Percentiles rank a stretch among this genome's conserved stretches.
phyloP scores from a whole-genome alignment of 1,140 invertebrate genomes.

The Eurosta solidaginis region DNA sequence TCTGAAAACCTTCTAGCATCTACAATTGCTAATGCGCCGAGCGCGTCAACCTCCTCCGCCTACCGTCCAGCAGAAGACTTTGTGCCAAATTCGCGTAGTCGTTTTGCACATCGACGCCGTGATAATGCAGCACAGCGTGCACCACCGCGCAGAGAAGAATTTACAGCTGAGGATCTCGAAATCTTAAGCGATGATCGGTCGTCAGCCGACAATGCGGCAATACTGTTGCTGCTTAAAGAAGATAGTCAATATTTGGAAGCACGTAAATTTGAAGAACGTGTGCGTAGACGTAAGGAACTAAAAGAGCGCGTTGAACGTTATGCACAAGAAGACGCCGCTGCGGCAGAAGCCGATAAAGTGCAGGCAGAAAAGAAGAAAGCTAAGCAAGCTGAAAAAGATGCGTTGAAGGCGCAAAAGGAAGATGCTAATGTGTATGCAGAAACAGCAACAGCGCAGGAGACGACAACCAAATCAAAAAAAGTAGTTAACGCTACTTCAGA shows the following conservation, averaged over 20 bases:
- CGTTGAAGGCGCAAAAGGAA: slow-evolving; percentile 39
- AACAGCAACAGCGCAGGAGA: slow-evolving; percentile 48
- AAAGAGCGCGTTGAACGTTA: slow-evolving; percentile 79
- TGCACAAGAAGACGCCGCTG: slow-evolving; percentile 69
- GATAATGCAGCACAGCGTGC: slow-evolving; percentile 14
- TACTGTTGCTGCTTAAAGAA: slow-evolving; percentile 52
- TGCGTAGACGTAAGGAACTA: slow-evolving; percentile 78
- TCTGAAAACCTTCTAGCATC: slow-evolving; percentile 37
- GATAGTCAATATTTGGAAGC: slow-evolving; percentile 62
- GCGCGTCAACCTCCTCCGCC: slow-evolving; percentile 31
- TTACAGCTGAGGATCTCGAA: slow-evolving; percentile 49
- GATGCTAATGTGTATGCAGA: slow-evolving; percentile 48
- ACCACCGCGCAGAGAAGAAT: slow-evolving; percentile 22
- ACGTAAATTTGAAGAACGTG: slow-evolving; percentile 68
- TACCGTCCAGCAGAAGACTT: slow-evolving; percentile 21
- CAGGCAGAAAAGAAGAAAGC: not conserved
- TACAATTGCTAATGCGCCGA: not conserved
- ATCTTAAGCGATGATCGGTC: slow-evolving; percentile 53
- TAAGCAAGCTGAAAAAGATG: not conserved
- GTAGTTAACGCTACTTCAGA: slow-evolving; percentile 49
- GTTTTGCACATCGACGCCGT: slow-evolving; percentile 34
- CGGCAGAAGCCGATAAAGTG: slow-evolving; percentile 1
- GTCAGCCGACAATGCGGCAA: slow-evolving; percentile 56
- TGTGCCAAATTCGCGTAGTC: slow-evolving; percentile 42
- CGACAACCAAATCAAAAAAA: slow-evolving; percentile 46